Evolutionary conservation across 2,888 invertebrate species (phyloP).

Genomic region (Helicoverpa assulta): DNA sequence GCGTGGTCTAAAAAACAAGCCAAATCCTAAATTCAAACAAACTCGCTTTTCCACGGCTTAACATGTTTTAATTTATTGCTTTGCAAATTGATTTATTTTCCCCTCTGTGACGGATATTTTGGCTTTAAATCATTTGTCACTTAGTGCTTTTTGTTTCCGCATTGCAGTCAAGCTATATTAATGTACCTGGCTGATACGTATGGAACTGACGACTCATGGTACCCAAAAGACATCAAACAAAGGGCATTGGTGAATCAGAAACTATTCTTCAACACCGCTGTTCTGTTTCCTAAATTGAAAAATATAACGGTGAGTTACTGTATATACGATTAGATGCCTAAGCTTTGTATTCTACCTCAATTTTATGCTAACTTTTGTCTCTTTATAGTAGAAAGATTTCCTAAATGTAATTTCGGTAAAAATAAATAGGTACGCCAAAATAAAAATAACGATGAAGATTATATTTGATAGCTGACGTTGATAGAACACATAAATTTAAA

Average conservation of each 20-base stretch:
- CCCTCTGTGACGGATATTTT: slow-evolving; percentile 27
- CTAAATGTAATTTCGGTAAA: too few relatives aligned
- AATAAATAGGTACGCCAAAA: too few relatives aligned
- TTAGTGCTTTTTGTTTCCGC: slow-evolving; percentile 34
- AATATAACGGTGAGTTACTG: slow-evolving; percentile 80
- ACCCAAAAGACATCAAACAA: slow-evolving; percentile 88
- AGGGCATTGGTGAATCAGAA: slow-evolving; percentile 89
- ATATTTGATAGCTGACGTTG: too few relatives aligned
- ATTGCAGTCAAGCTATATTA: slow-evolving; percentile 86
- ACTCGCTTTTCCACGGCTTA: slow-evolving; percentile 32
- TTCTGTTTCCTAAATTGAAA: slow-evolving; percentile 82
- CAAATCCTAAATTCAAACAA: slow-evolving; percentile 34
- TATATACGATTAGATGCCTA: background rate
- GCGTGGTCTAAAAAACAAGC: slow-evolving; percentile 28
- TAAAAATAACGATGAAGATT: too few relatives aligned
- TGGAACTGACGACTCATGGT: slow-evolving; percentile 87
- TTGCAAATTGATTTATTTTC: slow-evolving; percentile 39
- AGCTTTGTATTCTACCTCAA: too few relatives aligned
- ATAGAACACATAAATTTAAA: too few relatives aligned
- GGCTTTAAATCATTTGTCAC: slow-evolving; percentile 34
- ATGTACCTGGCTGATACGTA: slow-evolving; percentile 88
- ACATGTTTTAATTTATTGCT: slow-evolving; percentile 41
- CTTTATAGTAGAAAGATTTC: too few relatives aligned
- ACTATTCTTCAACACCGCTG: slow-evolving; percentile 87
- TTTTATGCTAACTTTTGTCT: too few relatives aligned